Evolutionary conservation across 2,888 invertebrate species (phyloP), one percentile per base, ranked within the genome.

Genomic region (Lycophotia porphyrea): DNA sequence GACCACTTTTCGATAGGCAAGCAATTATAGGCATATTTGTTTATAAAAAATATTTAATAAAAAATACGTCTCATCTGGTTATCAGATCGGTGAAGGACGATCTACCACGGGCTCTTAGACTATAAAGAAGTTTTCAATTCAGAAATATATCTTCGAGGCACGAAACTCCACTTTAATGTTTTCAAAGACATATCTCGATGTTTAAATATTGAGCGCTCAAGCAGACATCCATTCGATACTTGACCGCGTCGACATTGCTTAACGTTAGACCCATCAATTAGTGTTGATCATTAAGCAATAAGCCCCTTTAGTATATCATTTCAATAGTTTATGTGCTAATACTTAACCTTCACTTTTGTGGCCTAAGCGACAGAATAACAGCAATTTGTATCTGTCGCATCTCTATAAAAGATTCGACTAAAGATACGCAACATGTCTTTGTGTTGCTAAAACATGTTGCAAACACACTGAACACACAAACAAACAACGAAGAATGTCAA

Each of bases 381-480:
- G 36, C 0, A n/a, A 76, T 80, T 80, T 73, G 52, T 80, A 52
- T 52, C 21, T 27, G 52, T 73, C 76, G 42, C 52, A 44, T 74
- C 0, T 47, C 4, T 65, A 7, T 58, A 18, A 21, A 18, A 63
- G 15, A 55, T 34, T 42, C 21, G 47, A 24, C 15, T 36, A 21
- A 60, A 47, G 27, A 34, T 42, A 13, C 18, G 1, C 39, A 60
- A 76, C 9, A 34, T 42, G n/a, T 44, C 55, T 24, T 36, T 21
- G 21, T 34, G 39, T 42, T 49, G 42, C 11, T 44, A 11, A 44
- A 34, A 63, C 27, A 52, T 52, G 39, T 70, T 39, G 27, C 11
- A n/a, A 71, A 44, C 21, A 11, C 24, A 36, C 34, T 24, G 34
- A 61, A 27, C 18, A 18, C 27, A 15, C 5, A 13, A 27, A 9